Percentiles rank a stretch among this genome's conserved stretches.
Conservation (phyloP, 2,113 vertebrate species). For the Ammospiza nelsoni region DNA sequence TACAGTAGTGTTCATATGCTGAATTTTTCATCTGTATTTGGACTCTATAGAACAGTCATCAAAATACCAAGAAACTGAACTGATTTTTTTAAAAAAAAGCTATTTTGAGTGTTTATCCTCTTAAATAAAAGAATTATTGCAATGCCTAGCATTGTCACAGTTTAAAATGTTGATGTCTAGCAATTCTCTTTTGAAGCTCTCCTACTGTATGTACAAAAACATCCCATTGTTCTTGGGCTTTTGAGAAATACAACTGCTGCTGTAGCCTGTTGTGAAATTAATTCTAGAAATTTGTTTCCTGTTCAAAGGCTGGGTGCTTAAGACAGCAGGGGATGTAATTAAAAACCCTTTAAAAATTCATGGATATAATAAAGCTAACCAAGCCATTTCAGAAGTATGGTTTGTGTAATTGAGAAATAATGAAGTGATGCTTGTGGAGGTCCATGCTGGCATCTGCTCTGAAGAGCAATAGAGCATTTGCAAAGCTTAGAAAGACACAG, state of each 20-base stretch:
- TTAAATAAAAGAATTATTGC: slow-evolving; percentile 33
- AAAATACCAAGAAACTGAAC: neutral
- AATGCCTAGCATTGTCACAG: neutral
- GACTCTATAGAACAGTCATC: neutral
- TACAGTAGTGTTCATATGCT: neutral
- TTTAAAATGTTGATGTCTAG: slow-evolving; percentile 6
- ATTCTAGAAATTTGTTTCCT: slow-evolving; percentile 47
- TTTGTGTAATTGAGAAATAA: slow-evolving; percentile 60
- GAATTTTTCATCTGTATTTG: neutral
- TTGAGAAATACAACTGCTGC: slow-evolving; percentile 19
- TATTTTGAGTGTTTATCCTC: neutral
- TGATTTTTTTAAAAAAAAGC: neutral
- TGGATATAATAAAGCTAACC: slow-evolving; percentile 58
- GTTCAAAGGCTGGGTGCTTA: slow-evolving; percentile 47
- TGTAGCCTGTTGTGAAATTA: slow-evolving; percentile 66
- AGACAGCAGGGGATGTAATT: slow-evolving; percentile 46
- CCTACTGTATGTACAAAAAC: neutral
- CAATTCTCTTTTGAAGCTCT: slow-evolving; percentile 57
- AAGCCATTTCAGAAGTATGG: slow-evolving; percentile 45
- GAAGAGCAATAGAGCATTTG: slow-evolving; percentile 48
- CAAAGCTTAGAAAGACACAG: slow-evolving; percentile 46
- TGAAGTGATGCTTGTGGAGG: slow-evolving; percentile 56
- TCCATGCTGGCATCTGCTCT: slow-evolving; percentile 48
- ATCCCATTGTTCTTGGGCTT: slow-evolving; percentile 9
- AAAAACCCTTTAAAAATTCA: slow-evolving; percentile 47